These are phyloP conservation scores for Pipa parva DNA, from an alignment of 2,113 vertebrate genomes.

Conservation along the genomic window DNA sequence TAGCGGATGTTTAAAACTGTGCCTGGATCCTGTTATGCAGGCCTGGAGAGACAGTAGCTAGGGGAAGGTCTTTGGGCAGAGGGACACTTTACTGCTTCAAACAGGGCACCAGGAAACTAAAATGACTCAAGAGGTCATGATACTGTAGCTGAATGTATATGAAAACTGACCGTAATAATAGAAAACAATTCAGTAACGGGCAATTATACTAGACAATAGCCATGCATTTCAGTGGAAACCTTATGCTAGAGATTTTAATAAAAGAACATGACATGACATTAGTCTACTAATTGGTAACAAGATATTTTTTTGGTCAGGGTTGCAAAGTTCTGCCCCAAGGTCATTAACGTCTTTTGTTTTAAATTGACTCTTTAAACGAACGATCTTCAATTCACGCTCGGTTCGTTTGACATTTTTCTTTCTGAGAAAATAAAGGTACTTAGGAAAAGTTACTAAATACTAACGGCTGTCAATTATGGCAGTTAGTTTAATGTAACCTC, in stretches of 20 bases:
- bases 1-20: too few species aligned
- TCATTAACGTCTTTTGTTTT: constrained; percentile 2
- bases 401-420: constrained; percentile 17
- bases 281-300: neutral
- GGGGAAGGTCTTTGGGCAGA: too few species aligned
- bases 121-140: too few species aligned
- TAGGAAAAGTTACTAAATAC: constrained; percentile 9
- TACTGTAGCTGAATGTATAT: too few species aligned
- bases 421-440: constrained; percentile 7
- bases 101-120: too few species aligned
- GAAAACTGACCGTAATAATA: too few species aligned
- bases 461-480: neutral
- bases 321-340: neutral
- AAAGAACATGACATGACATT: neutral
- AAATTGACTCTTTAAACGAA: neutral
- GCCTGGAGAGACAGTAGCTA: too few species aligned
- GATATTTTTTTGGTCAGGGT: neutral
- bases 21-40: too few species aligned
- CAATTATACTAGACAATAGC: too few species aligned
- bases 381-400: constrained; percentile 1
- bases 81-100: too few species aligned
- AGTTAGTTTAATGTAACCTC: constrained; percentile 2
- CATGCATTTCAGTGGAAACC: neutral
- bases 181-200: too few species aligned
- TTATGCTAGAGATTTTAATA: neutral